Evolutionary conservation across 2,888 invertebrate species (phyloP), one percentile per base, ranked within the genome.

Genomic region (Pollenia amentaria): DNA sequence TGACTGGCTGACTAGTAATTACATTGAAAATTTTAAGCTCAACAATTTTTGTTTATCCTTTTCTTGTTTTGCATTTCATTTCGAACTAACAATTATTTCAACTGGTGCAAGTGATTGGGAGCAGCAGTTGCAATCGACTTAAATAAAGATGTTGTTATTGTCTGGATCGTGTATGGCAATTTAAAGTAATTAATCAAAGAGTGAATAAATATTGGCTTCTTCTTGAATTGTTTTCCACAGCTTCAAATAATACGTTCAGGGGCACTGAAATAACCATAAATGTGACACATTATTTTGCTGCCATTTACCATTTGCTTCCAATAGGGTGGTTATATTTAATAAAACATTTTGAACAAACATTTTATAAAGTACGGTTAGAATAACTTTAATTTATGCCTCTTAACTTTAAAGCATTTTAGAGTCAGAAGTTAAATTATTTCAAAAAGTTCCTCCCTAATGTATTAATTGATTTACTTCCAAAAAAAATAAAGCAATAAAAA

Each of bases 151-250:
- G 78, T 72, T 29, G 3, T 29, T 29, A 29, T 29, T 86, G 76
- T 82, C 70, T 80, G 51, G 65, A 64, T 65, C 29, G 42, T 51
- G 40, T 38, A 62, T 76, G 67, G 18, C 60, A 83, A 83, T 80
- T 83, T 86, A 80, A 76, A 72, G 76, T 69, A 86, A 86, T 83
- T 83, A 86, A 80, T 86, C 78, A 86, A 78, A 75, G 48, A 53
- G 69, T 48, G 69, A 69, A 44, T 81, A 62, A 60, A 77, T 78
- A 29, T 67, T 29, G 53, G 16, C 29, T 18, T 51, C 65, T 18
- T 48, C 21, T 60, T 12, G 38, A n/a, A 53, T 18, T 14, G 18
- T n/a, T n/a, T 4, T 3, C 1, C 21, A 44, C 42, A 75, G 44
- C 16, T 53, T 16, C 21, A 12, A 16, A 11, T 3, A 44, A 8